Conservation (phyloP, 2,888 invertebrate genomes). For the Zaprionus lineosus region DNA sequence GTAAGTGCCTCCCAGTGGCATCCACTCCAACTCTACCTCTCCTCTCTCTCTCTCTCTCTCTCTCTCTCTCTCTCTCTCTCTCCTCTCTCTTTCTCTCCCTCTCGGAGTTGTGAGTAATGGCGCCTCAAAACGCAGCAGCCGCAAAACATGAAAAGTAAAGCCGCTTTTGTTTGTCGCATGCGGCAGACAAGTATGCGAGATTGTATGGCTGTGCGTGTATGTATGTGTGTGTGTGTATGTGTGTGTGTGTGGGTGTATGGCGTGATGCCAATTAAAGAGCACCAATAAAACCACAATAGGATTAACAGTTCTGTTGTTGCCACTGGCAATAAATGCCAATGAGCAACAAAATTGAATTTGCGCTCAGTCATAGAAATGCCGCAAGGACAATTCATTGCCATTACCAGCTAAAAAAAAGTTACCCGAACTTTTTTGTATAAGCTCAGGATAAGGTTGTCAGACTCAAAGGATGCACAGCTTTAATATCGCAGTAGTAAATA, state of each 20-base stretch:
- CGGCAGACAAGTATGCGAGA: not conserved
- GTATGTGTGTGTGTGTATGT: conserved; percentile 15
- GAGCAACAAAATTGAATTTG: conserved; percentile 48
- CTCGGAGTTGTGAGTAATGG: conserved; percentile 64
- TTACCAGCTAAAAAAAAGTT: too few species aligned
- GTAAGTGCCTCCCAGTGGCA: too few species aligned
- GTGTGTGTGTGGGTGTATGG: conserved; percentile 5
- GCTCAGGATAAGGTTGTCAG: too few species aligned
- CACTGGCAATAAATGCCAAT: conserved; percentile 48
- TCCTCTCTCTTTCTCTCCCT: conserved; percentile 25
- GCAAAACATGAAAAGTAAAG: conserved; percentile 66
- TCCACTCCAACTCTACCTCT: too few species aligned
- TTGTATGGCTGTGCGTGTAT: not conserved
- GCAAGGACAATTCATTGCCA: too few species aligned
- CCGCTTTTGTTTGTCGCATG: conserved; percentile 59
- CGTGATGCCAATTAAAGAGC: conserved; percentile 61
- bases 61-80: not conserved
- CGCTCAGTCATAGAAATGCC: too few species aligned
- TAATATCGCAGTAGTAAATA: too few species aligned
- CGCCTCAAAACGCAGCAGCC: conserved; percentile 73
- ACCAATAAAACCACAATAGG: conserved; percentile 68
- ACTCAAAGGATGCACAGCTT: too few species aligned
- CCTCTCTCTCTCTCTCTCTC: not conserved
- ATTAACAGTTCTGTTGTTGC: conserved; percentile 58
- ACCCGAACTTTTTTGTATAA: too few species aligned